A percentile compares a stretch with the other conserved stretches of the same genome.
These are phyloP conservation scores for Platycheirus rosarum DNA, from an alignment of 2,888 invertebrate species.

Conservation along the genomic window DNA sequence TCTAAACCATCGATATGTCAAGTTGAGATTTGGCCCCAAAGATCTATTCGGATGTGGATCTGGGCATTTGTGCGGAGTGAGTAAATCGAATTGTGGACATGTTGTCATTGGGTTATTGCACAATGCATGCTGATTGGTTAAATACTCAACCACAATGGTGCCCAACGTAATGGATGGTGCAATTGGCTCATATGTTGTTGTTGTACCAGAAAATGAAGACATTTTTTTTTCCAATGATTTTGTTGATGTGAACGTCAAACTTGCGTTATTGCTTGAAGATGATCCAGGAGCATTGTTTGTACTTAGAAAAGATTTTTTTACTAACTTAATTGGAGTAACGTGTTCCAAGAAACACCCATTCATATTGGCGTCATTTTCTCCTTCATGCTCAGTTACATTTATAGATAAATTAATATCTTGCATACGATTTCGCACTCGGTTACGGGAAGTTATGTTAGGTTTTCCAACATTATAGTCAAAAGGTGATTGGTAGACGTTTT, in stretches of 20 bases:
- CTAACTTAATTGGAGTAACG: conserved; percentile 79
- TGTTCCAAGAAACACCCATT: conserved; percentile 68
- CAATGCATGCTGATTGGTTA: conserved; percentile 98
- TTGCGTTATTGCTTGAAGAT: conserved; percentile 66
- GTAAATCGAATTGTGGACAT: conserved; percentile 97
- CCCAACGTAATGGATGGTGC: conserved; percentile 87
- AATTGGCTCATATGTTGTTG: conserved; percentile 83
- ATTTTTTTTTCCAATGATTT: conserved; percentile 84
- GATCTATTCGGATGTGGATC: conserved; percentile 87
- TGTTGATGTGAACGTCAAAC: conserved; percentile 59
- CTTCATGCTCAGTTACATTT: conserved; percentile 33
- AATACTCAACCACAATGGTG: conserved; percentile 97
- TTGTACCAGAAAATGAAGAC: conserved; percentile 81
- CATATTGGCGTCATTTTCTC: conserved; percentile 48
- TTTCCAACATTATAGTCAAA: conserved; percentile 82
- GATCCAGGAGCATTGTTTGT: conserved; percentile 37
- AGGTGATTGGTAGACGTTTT: conserved; percentile 81
- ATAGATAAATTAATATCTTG: conserved; percentile 79
- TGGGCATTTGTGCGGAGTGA: conserved; percentile 98
- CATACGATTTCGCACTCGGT: conserved; percentile 80
- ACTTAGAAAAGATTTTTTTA: conserved; percentile 76
- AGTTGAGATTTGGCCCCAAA: conserved; percentile 85
- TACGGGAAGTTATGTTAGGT: conserved; percentile 77
- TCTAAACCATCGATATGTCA: conserved; percentile 86
- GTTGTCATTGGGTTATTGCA: conserved; percentile 99